Percentiles rank a stretch among this genome's conserved stretches.
These are phyloP conservation scores for Baronia brevicornis DNA, from an alignment of 2,888 invertebrate genomes.

Conservation along the genomic window DNA sequence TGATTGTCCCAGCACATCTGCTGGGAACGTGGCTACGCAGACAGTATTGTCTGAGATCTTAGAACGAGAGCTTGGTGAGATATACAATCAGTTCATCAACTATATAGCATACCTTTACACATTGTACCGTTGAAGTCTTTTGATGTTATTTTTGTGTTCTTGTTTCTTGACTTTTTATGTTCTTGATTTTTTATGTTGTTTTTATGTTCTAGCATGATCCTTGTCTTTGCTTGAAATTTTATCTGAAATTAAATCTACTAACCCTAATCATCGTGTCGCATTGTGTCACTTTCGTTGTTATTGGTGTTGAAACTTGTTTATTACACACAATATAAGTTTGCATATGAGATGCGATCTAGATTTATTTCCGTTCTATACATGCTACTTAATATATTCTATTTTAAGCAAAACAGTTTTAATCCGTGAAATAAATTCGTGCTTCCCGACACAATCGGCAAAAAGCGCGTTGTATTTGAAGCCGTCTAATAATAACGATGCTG, in stretches of 20 bases:
- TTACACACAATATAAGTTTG: conserved; percentile 9
- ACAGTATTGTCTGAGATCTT: conserved; percentile 42
- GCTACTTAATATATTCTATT: conserved; percentile 30
- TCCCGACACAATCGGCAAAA: conserved; percentile 45
- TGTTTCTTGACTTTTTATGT: conserved; percentile 10
- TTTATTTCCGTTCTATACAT: conserved; percentile 26
- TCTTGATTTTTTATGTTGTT: too few relatives aligned
- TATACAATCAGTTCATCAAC: conserved; percentile 12
- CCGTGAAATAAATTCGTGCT: conserved; percentile 30
- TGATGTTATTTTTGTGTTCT: conserved; percentile 11
- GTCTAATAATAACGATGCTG: conserved; percentile 35
- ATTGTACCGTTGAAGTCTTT: conserved; percentile 2
- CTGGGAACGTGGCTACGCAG: conserved; percentile 36
- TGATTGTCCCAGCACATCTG: conserved; percentile 49
- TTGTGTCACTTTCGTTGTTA: too few relatives aligned
- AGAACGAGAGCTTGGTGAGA: conserved; percentile 66
- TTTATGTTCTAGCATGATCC: too few relatives aligned
- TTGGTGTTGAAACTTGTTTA: conserved; percentile 8
- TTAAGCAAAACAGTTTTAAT: conserved; percentile 25
- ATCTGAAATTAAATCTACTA: too few relatives aligned
- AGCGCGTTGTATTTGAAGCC: conserved; percentile 32
- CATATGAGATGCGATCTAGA: conserved; percentile 20
- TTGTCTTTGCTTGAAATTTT: too few relatives aligned
- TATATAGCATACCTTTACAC: conserved; percentile 7
- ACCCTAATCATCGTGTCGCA: too few relatives aligned